Evolutionary conservation across 2,888 invertebrate species (phyloP).

Genomic region (Bombylius discolor): DNA sequence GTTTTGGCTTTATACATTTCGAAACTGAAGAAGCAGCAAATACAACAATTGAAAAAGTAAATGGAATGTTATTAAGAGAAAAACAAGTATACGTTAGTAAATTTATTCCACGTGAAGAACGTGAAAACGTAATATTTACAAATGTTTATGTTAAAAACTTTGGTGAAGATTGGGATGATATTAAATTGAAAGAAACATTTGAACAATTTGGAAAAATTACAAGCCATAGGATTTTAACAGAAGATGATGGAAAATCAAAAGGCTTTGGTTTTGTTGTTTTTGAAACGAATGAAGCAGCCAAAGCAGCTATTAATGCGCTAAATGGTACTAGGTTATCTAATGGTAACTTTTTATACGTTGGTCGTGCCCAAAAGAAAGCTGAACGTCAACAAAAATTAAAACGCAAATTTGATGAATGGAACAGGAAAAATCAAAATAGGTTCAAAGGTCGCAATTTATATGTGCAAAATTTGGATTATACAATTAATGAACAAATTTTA

Average conservation of each 20-base stretch:
- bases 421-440: conserved; percentile 56
- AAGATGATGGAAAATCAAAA: conserved; percentile 86
- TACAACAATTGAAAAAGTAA: conserved; percentile 96
- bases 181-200: too few relatives aligned
- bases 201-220: too few relatives aligned
- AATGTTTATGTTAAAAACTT: too few relatives aligned
- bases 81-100: conserved; percentile 97
- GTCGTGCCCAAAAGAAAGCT: too few relatives aligned
- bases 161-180: too few relatives aligned
- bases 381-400: conserved; percentile 95
- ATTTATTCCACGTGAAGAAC: conserved; percentile 96
- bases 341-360: conserved; percentile 84
- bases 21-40: conserved; percentile 97
- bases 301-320: conserved; percentile 79
- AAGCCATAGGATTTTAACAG: too few relatives aligned
- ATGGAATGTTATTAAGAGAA: conserved; percentile 93
- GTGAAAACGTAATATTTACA: too few relatives aligned
- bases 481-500: conserved; percentile 91
- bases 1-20: conserved; percentile 98
- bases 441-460: conserved; percentile 85
- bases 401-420: conserved; percentile 89
- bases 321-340: conserved; percentile 82
- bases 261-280: conserved; percentile 99
- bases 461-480: conserved; percentile 97
- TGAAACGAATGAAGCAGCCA: conserved; percentile 91